Evolutionary conservation across 2,113 vertebrate species (phyloP).

Genomic region (Glaucomys volans): DNA sequence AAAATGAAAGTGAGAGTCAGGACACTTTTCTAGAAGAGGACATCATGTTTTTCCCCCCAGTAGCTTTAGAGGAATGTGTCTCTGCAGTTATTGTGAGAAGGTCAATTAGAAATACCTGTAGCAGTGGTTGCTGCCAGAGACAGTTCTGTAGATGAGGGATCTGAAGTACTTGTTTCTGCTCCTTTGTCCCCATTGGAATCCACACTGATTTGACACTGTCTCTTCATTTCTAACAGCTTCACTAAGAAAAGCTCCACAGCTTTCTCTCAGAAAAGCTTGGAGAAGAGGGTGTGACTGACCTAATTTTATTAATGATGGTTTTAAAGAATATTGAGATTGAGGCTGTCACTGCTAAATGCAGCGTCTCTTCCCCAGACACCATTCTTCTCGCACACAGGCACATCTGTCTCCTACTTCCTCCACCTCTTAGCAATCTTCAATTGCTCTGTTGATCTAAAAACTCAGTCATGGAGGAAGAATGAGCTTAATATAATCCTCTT

Average conservation of each 20-base stretch:
- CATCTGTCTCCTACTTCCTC: background rate
- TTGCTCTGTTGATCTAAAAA: constrained; percentile 12
- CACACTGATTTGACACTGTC: background rate
- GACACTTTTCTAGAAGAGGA: background rate
- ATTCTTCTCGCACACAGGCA: background rate
- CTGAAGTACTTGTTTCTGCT: background rate
- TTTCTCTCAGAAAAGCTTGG: constrained; percentile 41
- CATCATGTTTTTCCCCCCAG: background rate
- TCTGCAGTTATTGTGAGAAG: background rate
- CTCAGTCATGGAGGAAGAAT: background rate
- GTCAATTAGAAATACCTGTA: background rate
- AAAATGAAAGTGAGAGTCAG: background rate
- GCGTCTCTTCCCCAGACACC: background rate
- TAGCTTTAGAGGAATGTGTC: background rate
- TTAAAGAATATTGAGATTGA: constrained; percentile 48
- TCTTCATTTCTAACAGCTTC: background rate
- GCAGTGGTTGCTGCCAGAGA: accelerated
- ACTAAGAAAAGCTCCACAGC: constrained; percentile 41
- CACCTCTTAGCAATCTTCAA: background rate
- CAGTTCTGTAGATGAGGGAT: background rate
- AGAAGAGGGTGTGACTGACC: constrained; percentile 41
- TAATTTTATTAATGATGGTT: constrained; percentile 64
- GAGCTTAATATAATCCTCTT: constrained; percentile 58
- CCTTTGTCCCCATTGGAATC: background rate
- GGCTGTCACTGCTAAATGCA: background rate